Percentiles rank a stretch among this genome's conserved stretches.
phyloP scores from a whole-genome alignment of 2,888 invertebrate species.

The Rotaria macrura region DNA sequence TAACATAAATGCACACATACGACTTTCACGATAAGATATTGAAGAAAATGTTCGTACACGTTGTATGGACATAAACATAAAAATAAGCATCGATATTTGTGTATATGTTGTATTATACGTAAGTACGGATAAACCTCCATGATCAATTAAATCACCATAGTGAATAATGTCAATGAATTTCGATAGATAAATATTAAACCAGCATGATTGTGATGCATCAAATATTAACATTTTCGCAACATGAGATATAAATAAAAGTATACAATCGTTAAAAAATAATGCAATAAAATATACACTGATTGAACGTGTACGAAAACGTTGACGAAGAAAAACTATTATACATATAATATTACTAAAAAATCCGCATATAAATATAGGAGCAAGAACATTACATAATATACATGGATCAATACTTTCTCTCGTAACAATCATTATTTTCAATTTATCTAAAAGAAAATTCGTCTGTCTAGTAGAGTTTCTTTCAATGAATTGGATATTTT shows the following conservation, averaged over 20 bases:
- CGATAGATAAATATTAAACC: background rate
- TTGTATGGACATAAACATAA: slow-evolving; percentile 12
- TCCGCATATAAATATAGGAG: background rate
- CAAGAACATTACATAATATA: slow-evolving; percentile 6
- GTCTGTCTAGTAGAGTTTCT: too few relatives aligned
- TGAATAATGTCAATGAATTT: background rate
- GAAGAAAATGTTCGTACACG: slow-evolving; percentile 9
- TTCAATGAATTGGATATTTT: background rate
- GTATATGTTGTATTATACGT: slow-evolving; percentile 8
- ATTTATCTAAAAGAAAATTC: too few relatives aligned
- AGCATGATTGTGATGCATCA: background rate
- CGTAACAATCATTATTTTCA: background rate
- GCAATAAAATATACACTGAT: slow-evolving; percentile 10
- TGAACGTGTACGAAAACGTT: background rate
- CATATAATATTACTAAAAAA: slow-evolving; percentile 12
- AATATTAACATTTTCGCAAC: background rate
- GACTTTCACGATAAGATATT: slow-evolving; percentile 9
- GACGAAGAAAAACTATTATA: slow-evolving; percentile 7
- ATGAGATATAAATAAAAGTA: background rate
- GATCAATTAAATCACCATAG: background rate
- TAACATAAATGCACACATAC: background rate
- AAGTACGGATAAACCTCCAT: background rate
- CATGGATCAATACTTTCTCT: background rate
- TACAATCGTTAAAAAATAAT: background rate
- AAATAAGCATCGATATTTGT: slow-evolving; percentile 1